Conservation (phyloP, 2,797 vertebrate species). For the Eleutherodactylus coqui region DNA sequence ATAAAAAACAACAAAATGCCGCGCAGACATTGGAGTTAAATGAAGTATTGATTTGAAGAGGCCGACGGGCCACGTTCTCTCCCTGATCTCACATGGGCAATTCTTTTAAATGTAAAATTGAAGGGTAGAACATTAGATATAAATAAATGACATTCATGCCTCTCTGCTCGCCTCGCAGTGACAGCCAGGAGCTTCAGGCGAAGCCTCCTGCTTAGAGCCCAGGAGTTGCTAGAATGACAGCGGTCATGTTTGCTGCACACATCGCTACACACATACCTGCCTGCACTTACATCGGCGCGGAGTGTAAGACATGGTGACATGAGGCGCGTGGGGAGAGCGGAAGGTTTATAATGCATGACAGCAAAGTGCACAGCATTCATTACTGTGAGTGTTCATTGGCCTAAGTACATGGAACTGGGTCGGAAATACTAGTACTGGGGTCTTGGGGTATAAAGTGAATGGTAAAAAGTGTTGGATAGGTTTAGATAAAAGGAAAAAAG, state of each 20-base stretch:
- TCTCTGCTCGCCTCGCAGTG: neutral
- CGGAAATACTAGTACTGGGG: too few species aligned
- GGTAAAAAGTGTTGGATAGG: too few species aligned
- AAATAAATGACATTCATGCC: neutral
- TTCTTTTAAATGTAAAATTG: conserved; percentile 21
- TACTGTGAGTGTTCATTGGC: too few species aligned
- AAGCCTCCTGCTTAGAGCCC: neutral
- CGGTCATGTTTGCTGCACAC: neutral
- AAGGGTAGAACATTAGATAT: neutral
- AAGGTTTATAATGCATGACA: too few species aligned
- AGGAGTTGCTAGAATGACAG: neutral
- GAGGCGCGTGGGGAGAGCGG: neutral
- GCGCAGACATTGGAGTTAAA: neutral
- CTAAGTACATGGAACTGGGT: too few species aligned
- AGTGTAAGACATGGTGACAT: neutral
- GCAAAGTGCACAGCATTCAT: too few species aligned
- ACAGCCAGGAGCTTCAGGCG: conserved; percentile 7
- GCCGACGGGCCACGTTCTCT: neutral
- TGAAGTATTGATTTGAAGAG: conserved; percentile 16
- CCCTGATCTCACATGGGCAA: neutral
- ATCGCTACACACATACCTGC: neutral
- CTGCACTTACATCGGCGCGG: neutral
- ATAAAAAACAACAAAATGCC: neutral
- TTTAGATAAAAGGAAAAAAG: too few species aligned
- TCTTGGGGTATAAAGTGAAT: too few species aligned